phyloP scores from a whole-genome alignment of 2,888 invertebrate genomes.

The Eupithecia vulgata region DNA sequence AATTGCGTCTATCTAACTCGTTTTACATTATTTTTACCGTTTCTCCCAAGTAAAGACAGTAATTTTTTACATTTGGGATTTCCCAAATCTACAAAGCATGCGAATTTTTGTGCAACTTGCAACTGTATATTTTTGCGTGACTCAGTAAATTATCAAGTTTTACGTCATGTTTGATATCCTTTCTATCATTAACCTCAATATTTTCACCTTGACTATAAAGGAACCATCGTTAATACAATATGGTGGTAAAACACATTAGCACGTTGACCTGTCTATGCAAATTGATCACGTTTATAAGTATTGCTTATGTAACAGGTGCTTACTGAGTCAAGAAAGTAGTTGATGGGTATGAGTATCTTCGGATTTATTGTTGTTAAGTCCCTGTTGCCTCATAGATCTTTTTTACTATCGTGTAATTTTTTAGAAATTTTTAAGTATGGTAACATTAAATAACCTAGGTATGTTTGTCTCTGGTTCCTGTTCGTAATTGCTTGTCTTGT shows the following conservation, averaged over 20 bases:
- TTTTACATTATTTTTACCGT: neutral
- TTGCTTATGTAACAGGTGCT: slow-evolving; percentile 15
- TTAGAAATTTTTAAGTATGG: no score
- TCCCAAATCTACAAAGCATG: neutral
- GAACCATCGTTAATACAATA: slow-evolving; percentile 13
- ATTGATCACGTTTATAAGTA: slow-evolving; percentile 23
- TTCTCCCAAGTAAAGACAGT: neutral
- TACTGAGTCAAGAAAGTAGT: neutral
- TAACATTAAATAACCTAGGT: no score
- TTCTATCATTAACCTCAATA: slow-evolving; percentile 29
- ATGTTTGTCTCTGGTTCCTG: no score
- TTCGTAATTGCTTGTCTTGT: no score
- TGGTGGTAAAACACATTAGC: slow-evolving; percentile 16
- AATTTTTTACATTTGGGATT: neutral
- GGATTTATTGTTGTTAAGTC: neutral
- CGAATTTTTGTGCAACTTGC: neutral
- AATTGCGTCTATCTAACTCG: neutral
- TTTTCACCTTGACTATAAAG: slow-evolving; percentile 24
- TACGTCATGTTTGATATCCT: slow-evolving; percentile 10
- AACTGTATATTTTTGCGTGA: neutral
- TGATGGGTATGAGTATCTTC: neutral
- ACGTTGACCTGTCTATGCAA: slow-evolving; percentile 29
- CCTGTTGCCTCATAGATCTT: neutral
- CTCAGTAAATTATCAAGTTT: slow-evolving; percentile 7
- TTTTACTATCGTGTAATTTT: neutral